Evolutionary conservation across 2,113 vertebrate species (phyloP), one percentile per base, ranked within the genome.

Genomic region (Vanacampus margaritifer): DNA sequence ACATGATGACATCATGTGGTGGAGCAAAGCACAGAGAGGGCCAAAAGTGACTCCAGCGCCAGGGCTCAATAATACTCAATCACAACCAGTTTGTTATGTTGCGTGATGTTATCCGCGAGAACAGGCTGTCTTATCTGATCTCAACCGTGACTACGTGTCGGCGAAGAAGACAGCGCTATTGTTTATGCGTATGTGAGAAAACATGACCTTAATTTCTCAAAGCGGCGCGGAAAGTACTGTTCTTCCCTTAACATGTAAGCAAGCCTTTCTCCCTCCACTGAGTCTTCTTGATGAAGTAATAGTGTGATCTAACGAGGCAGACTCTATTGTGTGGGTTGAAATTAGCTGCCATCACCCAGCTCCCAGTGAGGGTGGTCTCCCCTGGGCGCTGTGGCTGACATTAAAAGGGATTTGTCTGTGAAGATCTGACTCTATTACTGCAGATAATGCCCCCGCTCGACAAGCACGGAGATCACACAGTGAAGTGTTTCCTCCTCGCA

Each of bases 321-420:
- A 76, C 58, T 79, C 79, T 82, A 87, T 89, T 91, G 88, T 91
- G 88, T 85, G 84, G 85, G 87, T 79, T 90, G 81, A 89, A 90
- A 90, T 90, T 67, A 90, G 83, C 90, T 90, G 69, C 82, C 78
- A 72, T 86, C 84, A 80, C 83, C 82, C 86, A 74, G 58, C 81
- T 87, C 80, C 85, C 89, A 83, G 39, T 77, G 86, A 89, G 89
- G 88, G 89, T 91, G 89, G 88, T 90, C 90, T 85, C 87, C 82
- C 87, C 80, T 81, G 85, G 80, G 84, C 83, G 67, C 79, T 79
- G 74, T 43, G 81, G 79, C 81, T 86, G 76, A 86, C 85, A 84
- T 83, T 86, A 90, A 84, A 89, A 80, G 81, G 79, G 39, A 86
- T 85, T 89, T 87, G 84, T 78, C 86, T 73, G 69, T 84, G 82